Percentiles rank a stretch among this genome's conserved stretches.
Evolutionary conservation across 2,888 invertebrate species (phyloP).

Genomic region (Patella ulyssiponensis): DNA sequence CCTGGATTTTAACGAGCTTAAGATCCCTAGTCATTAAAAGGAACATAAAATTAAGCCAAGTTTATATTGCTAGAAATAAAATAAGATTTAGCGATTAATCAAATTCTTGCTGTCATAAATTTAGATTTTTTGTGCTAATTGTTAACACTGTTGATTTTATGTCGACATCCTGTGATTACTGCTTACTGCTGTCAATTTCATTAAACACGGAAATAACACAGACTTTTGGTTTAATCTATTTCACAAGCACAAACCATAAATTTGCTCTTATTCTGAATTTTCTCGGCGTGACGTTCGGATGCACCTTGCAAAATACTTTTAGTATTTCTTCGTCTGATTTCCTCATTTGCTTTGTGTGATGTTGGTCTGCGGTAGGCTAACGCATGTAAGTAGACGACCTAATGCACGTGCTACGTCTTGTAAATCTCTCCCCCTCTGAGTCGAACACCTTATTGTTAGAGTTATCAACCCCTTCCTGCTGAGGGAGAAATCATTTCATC

Average conservation of each 20-base stretch:
- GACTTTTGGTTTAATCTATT: conserved; percentile 3
- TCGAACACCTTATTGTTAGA: background rate
- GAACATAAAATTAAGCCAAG: too few species aligned
- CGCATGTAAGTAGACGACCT: background rate
- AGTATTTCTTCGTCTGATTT: background rate
- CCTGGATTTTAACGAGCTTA: too few species aligned
- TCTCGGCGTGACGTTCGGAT: background rate
- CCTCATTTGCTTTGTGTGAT: conserved; percentile 2
- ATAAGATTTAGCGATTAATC: too few species aligned
- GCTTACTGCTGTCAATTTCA: conserved; percentile 2
- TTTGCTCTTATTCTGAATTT: background rate
- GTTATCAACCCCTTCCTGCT: background rate
- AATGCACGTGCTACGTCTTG: conserved; percentile 3
- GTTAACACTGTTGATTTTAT: conserved; percentile 8
- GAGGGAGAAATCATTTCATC: conserved; percentile 5
- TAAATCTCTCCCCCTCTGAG: background rate
- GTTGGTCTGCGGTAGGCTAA: background rate
- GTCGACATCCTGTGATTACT: conserved; percentile 5
- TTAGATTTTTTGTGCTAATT: conserved; percentile 2
- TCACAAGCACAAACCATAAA: background rate
- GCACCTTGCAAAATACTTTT: conserved; percentile 4
- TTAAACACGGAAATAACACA: conserved; percentile 1
- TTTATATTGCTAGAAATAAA: too few species aligned
- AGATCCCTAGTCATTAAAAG: too few species aligned
- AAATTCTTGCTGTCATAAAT: background rate